Conservation (phyloP, 2,113 vertebrate species). For the Xenopus borealis region DNA sequence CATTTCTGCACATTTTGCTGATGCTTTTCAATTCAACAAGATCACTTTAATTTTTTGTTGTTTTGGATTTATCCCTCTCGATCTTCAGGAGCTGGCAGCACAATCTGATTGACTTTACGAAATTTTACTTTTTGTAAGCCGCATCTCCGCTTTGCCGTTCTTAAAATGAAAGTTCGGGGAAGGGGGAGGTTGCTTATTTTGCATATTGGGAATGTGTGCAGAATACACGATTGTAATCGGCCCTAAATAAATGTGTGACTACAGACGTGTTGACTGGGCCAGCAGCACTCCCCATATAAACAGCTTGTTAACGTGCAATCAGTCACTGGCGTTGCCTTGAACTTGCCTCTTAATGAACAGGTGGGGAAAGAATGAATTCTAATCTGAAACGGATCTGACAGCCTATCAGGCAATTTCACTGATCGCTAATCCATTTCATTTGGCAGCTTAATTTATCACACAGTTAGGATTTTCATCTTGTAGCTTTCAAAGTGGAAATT, state of each 20-base stretch:
- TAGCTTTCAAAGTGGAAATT: slow-evolving; percentile 59
- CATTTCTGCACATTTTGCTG: not conserved
- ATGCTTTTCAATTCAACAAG: slow-evolving; percentile 1
- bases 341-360: slow-evolving; percentile 73
- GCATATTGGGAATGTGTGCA: slow-evolving; percentile 50
- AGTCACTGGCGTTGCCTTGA: slow-evolving; percentile 65
- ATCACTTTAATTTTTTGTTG: not conserved
- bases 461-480: slow-evolving; percentile 61
- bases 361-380: slow-evolving; percentile 72
- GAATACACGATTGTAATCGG: slow-evolving; percentile 61
- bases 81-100: slow-evolving; percentile 52
- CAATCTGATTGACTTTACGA: slow-evolving; percentile 50
- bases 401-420: slow-evolving; percentile 66
- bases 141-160: slow-evolving; percentile 49
- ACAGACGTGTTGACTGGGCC: slow-evolving; percentile 56
- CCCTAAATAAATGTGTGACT: slow-evolving; percentile 53
- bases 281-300: slow-evolving; percentile 58
- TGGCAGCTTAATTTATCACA: slow-evolving; percentile 73
- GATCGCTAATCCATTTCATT: slow-evolving; percentile 74
- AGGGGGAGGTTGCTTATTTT: slow-evolving; percentile 51
- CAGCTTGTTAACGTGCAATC: slow-evolving; percentile 67
- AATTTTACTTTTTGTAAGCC: slow-evolving; percentile 52
- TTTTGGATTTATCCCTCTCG: no score
- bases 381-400: slow-evolving; percentile 67
- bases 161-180: slow-evolving; percentile 55